Conservation (phyloP, 2,113 vertebrate species). For the Platichthys flesus region DNA sequence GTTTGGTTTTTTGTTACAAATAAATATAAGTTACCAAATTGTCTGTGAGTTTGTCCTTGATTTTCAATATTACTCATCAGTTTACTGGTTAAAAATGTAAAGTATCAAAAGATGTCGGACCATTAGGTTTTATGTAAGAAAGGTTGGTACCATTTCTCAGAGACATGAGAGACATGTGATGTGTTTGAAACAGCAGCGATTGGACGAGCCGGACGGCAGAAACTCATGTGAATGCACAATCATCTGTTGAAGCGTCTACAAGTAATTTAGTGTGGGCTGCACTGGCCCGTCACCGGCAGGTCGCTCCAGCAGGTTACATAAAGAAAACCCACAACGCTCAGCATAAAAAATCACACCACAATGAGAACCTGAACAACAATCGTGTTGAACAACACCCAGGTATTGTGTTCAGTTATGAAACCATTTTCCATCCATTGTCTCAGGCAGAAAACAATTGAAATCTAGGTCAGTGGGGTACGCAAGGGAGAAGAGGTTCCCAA, state of each 20-base stretch:
- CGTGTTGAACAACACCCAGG: constrained; percentile 79
- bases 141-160: background rate
- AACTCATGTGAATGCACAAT: constrained; percentile 11
- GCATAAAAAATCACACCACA: constrained; percentile 59
- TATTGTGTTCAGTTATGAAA: constrained; percentile 83
- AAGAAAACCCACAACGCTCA: constrained; percentile 54
- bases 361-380: constrained; percentile 70
- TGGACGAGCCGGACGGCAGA: background rate
- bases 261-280: constrained; percentile 12
- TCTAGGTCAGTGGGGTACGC: constrained; percentile 84
- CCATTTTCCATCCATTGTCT: constrained; percentile 80
- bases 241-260: constrained; percentile 11
- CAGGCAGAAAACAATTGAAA: constrained; percentile 82
- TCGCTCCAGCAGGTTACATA: constrained; percentile 56
- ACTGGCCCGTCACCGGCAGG: background rate
- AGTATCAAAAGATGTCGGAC: background rate
- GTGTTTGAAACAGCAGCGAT: background rate
- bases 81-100: background rate
- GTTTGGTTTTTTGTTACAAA: too few species aligned
- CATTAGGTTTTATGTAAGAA: background rate
- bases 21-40: too few species aligned
- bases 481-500: constrained; percentile 76
- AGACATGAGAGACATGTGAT: background rate
- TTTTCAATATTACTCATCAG: too few species aligned
- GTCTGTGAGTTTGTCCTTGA: too few species aligned